Evolutionary conservation across 92 coral and sea anemone genomes (phyloP).

Genomic region (Bergia sp.): DNA sequence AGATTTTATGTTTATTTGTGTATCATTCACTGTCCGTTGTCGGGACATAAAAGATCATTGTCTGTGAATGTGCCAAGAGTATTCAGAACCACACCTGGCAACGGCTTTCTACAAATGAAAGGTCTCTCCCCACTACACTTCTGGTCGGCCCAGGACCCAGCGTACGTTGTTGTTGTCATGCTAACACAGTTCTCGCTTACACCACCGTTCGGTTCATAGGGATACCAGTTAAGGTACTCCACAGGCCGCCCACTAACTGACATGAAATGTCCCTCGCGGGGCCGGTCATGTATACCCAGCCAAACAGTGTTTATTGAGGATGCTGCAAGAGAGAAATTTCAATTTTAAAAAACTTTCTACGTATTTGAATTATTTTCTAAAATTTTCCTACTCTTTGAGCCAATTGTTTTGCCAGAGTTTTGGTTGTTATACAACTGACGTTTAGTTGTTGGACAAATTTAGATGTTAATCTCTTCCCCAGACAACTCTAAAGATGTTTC

Average conservation of each 20-base stretch:
- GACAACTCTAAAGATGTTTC: no score
- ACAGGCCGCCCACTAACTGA: conserved; percentile 76
- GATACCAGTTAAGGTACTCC: conserved; percentile 69
- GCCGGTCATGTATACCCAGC: conserved; percentile 78
- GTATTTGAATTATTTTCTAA: no score
- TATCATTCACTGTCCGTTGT: neutral
- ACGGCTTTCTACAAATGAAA: conserved; percentile 65
- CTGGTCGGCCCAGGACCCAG: conserved; percentile 78
- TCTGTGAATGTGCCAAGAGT: neutral
- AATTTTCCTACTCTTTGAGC: neutral
- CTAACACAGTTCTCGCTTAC: conserved; percentile 75
- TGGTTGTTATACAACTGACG: neutral
- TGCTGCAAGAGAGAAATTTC: conserved; percentile 9
- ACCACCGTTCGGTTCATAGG: conserved; percentile 76
- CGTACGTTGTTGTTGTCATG: conserved; percentile 54
- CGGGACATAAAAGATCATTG: neutral
- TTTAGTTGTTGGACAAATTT: neutral
- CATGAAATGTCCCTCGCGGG: conserved; percentile 63
- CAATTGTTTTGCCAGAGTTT: no score
- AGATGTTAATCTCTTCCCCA: no score
- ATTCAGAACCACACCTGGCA: conserved; percentile 55
- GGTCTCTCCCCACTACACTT: conserved; percentile 67
- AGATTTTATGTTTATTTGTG: no score
- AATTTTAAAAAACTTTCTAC: no score
- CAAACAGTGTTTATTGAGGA: conserved; percentile 68